phyloP scores from a whole-genome alignment of 2,113 vertebrate species.

The Mirza zaza region DNA sequence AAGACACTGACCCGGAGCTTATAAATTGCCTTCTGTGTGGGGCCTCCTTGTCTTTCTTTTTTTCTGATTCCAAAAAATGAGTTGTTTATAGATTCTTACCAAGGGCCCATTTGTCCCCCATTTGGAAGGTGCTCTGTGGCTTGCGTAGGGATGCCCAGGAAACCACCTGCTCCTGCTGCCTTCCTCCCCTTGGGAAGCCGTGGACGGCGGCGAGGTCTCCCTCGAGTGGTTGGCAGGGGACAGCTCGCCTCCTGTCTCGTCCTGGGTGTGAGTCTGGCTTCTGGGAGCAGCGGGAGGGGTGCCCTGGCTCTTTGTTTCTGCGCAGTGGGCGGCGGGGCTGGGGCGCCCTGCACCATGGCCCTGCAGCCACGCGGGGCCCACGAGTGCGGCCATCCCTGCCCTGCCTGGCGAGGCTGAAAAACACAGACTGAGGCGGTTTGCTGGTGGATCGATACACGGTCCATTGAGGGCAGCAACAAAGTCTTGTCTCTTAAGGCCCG shows the following conservation, averaged over 20 bases:
- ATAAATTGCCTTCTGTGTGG: not conserved
- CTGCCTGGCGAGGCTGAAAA: constrained; percentile 25
- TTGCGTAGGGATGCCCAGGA: not conserved
- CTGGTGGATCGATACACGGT: fast-evolving
- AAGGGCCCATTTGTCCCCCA: fast-evolving
- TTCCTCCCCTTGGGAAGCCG: not conserved
- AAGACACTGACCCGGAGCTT: not conserved
- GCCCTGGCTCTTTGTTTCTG: fast-evolving
- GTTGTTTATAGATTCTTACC: constrained; percentile 19
- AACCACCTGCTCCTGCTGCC: fast-evolving
- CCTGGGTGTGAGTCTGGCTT: not conserved
- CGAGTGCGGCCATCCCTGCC: constrained; percentile 40
- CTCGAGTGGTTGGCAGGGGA: fast-evolving
- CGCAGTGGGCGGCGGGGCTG: fast-evolving
- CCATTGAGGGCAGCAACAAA: not conserved
- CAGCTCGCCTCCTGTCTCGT: fast-evolving
- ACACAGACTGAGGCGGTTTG: not conserved
- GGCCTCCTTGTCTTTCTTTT: not conserved
- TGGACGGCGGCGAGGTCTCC: fast-evolving
- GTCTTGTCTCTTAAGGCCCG: fast-evolving
- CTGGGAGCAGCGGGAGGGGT: not conserved
- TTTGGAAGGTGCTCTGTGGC: not conserved
- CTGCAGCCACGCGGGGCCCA: not conserved
- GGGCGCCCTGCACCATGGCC: fast-evolving
- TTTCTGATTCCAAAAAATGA: not conserved